Evolutionary conservation across 2,888 invertebrate species (phyloP).

Genomic region (Pocota personata): DNA sequence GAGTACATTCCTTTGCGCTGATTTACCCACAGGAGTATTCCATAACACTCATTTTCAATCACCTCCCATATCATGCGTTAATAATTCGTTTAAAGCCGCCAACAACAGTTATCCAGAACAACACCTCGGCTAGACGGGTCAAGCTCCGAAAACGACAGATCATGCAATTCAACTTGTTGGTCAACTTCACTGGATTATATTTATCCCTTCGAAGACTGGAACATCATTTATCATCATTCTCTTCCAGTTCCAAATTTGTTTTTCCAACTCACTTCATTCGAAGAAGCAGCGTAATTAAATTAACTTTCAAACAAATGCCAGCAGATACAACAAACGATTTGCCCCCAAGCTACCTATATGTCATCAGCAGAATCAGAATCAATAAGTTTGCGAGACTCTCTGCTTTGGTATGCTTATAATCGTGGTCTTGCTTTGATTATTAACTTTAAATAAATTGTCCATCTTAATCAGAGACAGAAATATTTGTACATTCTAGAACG

Average conservation of each 20-base stretch:
- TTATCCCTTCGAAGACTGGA: neutral
- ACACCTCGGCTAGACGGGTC: neutral
- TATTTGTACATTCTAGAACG: no score
- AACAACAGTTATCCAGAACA: neutral
- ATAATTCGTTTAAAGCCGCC: neutral
- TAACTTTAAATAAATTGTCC: no score
- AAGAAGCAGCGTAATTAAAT: slow-evolving; percentile 2
- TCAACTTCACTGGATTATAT: neutral
- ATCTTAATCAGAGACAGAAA: no score
- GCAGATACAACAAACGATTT: neutral
- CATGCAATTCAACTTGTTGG: neutral
- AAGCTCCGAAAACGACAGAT: neutral
- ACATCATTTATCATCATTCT: neutral
- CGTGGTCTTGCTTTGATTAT: no score
- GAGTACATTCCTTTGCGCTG: no score
- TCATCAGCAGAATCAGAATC: neutral
- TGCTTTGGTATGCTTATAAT: no score
- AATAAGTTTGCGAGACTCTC: no score
- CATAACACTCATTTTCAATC: neutral
- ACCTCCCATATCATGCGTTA: neutral
- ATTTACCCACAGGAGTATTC: no score
- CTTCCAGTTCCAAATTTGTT: neutral
- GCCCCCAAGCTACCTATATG: no score
- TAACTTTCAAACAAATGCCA: neutral
- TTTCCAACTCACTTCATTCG: neutral